A percentile compares a stretch with the other conserved stretches of the same genome.
Conservation (phyloP, 2,797 vertebrate genomes). For the Poecilia gillii region DNA sequence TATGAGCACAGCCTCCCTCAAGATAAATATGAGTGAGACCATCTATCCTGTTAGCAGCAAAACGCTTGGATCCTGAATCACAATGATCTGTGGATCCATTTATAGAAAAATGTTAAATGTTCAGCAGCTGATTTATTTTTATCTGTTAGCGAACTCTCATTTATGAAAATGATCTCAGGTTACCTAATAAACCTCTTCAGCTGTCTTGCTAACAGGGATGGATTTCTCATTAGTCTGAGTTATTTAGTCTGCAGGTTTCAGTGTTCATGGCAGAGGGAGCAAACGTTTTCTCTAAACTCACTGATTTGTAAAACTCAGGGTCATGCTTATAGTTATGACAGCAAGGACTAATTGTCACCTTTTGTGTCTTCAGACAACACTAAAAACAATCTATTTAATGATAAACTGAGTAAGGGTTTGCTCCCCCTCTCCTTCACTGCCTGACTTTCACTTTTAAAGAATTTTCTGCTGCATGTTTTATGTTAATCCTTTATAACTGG, state of each 20-base stretch:
- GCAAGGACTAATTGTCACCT: neutral
- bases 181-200: neutral
- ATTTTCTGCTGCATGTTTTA: neutral
- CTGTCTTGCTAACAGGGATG: neutral
- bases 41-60: neutral
- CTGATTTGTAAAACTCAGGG: neutral
- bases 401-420: neutral
- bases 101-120: neutral
- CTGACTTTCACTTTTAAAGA: neutral
- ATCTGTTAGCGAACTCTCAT: neutral
- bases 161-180: neutral
- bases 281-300: neutral
- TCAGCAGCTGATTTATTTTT: neutral
- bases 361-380: neutral
- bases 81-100: neutral
- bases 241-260: neutral
- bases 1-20: neutral
- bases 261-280: neutral
- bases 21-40: neutral
- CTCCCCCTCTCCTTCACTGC: neutral
- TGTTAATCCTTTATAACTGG: neutral
- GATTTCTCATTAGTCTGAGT: neutral
- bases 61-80: neutral
- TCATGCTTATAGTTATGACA: neutral
- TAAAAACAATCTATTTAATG: neutral